These are phyloP conservation scores for Cephalopterus ornatus DNA, from an alignment of 2,113 vertebrate species.

Conservation along the genomic window DNA sequence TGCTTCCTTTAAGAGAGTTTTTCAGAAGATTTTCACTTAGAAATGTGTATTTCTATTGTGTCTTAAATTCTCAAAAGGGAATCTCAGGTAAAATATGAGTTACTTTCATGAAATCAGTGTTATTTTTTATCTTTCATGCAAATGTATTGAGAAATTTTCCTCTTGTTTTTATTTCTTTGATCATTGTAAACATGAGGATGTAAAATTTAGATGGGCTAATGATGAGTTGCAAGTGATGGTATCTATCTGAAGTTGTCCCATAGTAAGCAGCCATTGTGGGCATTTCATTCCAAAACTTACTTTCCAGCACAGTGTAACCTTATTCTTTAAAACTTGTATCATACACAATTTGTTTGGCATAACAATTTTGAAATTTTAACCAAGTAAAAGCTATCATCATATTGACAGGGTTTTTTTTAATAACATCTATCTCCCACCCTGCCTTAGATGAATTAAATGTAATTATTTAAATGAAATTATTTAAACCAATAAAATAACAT, in stretches of 20 bases:
- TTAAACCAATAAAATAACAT: neutral
- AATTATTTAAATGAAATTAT: neutral
- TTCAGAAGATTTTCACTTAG: neutral
- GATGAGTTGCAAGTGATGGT: neutral
- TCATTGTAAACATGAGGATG: neutral
- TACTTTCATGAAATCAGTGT: neutral
- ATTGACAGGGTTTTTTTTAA: neutral
- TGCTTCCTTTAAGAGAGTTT: neutral
- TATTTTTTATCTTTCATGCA: neutral
- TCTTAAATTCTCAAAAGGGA: neutral
- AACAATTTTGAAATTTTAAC: neutral
- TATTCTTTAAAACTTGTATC: neutral
- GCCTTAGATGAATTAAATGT: neutral
- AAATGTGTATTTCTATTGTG: neutral
- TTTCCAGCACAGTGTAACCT: neutral
- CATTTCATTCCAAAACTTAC: neutral
- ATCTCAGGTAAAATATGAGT: neutral
- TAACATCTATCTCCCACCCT: neutral
- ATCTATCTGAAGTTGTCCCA: neutral
- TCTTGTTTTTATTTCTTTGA: neutral
- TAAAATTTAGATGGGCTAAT: neutral
- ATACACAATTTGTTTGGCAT: neutral
- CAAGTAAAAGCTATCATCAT: neutral
- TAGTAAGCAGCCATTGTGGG: neutral
- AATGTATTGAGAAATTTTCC: neutral